Evolutionary conservation across 2,888 invertebrate species (phyloP).

Genomic region (Nomada ruficornis): DNA sequence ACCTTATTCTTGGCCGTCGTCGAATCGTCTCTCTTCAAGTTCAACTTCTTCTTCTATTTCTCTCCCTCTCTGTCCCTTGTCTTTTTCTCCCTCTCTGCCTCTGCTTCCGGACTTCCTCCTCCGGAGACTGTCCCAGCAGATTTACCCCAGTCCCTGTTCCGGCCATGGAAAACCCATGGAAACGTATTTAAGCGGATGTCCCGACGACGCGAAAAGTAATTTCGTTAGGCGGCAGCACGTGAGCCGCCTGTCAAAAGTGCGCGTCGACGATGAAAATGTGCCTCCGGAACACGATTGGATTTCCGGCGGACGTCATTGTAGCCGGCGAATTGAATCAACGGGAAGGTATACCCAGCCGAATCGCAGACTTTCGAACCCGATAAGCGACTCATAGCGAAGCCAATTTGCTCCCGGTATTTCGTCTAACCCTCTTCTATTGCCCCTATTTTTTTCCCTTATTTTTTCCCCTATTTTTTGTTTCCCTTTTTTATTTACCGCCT

Average conservation of each 20-base stretch:
- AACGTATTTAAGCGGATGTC: slow-evolving; percentile 69
- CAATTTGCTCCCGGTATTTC: slow-evolving; percentile 38
- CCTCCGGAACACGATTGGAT: slow-evolving; percentile 61
- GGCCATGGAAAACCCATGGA: slow-evolving; percentile 58
- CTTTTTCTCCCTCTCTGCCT: not conserved
- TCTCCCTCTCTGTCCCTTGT: not conserved
- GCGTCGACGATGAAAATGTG: slow-evolving; percentile 56
- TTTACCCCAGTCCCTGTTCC: slow-evolving; percentile 40
- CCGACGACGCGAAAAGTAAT: slow-evolving; percentile 71
- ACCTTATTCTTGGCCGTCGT: slow-evolving; percentile 64
- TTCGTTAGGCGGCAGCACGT: slow-evolving; percentile 68
- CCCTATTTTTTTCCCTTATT: not conserved
- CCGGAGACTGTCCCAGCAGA: slow-evolving; percentile 46
- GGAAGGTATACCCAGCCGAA: slow-evolving; percentile 26
- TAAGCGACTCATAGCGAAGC: slow-evolving; percentile 22
- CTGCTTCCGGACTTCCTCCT: slow-evolving; percentile 9
- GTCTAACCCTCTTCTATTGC: not conserved
- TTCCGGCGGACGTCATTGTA: slow-evolving; percentile 60
- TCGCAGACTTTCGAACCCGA: slow-evolving; percentile 28
- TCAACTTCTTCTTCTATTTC: not conserved
- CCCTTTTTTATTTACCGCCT: not conserved
- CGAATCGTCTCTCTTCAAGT: not conserved
- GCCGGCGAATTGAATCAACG: slow-evolving; percentile 54
- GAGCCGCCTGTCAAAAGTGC: slow-evolving; percentile 69
- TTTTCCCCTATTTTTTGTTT: not conserved